These are phyloP conservation scores for Teleogryllus occipitalis DNA, from an alignment of 1,140 invertebrate species.

Conservation along the genomic window DNA sequence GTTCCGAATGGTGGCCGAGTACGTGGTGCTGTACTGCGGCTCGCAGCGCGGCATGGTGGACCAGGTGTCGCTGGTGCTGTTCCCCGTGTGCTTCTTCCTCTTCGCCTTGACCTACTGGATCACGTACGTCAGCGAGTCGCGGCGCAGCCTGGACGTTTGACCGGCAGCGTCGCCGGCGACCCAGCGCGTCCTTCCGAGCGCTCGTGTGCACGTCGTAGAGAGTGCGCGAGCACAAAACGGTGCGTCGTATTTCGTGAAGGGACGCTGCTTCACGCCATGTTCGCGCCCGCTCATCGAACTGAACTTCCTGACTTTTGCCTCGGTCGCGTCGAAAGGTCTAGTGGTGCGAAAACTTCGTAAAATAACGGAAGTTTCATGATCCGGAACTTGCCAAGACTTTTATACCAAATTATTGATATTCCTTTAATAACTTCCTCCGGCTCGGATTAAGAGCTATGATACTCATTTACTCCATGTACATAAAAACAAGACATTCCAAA, in stretches of 20 bases:
- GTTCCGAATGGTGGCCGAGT: conserved; percentile 38
- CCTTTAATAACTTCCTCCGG: neutral
- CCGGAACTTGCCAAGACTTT: neutral
- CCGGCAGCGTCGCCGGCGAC: neutral
- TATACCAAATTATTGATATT: neutral
- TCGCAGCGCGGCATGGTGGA: conserved; percentile 46
- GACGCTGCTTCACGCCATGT: no score
- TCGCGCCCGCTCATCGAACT: no score
- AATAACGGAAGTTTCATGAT: neutral
- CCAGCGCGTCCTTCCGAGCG: neutral
- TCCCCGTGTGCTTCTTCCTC: conserved; percentile 56
- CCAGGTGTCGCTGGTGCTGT: conserved; percentile 52
- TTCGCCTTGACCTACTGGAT: conserved; percentile 63
- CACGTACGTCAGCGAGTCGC: conserved; percentile 49
- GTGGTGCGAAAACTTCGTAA: no score
- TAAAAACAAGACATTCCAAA: neutral
- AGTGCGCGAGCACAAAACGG: neutral
- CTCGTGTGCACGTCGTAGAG: neutral
- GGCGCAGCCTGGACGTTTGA: conserved; percentile 8
- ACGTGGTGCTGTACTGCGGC: conserved; percentile 47
- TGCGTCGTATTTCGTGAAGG: no score
- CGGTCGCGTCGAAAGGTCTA: no score
- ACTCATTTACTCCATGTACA: neutral
- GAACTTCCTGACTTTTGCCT: no score
- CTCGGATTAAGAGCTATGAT: neutral